A percentile compares a stretch with the other conserved stretches of the same genome.
phyloP scores from a whole-genome alignment of 2,888 invertebrate genomes.

The Parnassius mnemosyne region DNA sequence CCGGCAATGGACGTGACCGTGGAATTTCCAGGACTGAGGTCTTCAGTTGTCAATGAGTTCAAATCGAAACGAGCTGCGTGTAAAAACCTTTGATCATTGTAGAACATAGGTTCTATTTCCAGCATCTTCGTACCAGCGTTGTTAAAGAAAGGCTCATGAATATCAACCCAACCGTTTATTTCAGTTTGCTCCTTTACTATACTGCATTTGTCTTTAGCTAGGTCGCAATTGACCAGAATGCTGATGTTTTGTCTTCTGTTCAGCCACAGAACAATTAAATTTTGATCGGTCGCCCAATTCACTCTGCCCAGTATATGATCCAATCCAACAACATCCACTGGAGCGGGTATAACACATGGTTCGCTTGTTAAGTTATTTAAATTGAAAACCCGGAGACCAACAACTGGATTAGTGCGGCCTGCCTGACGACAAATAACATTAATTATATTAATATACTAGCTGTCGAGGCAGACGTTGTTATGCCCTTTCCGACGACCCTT shows the following conservation, averaged over 20 bases:
- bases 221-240: constrained; percentile 80
- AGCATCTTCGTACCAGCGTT: constrained; percentile 67
- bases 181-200: constrained; percentile 72
- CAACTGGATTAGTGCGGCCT: constrained; percentile 87
- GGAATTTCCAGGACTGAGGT: constrained; percentile 80
- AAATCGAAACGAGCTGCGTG: constrained; percentile 64
- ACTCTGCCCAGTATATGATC: constrained; percentile 86
- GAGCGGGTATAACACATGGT: constrained; percentile 72
- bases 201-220: constrained; percentile 60
- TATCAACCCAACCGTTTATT: constrained; percentile 85
- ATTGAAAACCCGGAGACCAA: constrained; percentile 83
- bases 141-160: constrained; percentile 77
- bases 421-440: constrained; percentile 69
- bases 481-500: too few species aligned
- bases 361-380: constrained; percentile 47
- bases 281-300: constrained; percentile 85
- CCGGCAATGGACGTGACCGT: constrained; percentile 82
- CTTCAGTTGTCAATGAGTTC: constrained; percentile 48
- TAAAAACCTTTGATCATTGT: constrained; percentile 67
- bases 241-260: constrained; percentile 91
- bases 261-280: constrained; percentile 88
- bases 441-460: too few species aligned
- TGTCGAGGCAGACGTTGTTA: too few species aligned
- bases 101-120: constrained; percentile 57
- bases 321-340: constrained; percentile 73